Evolutionary conservation across 1,140 invertebrate genomes (phyloP).

Genomic region (Neuroterus valhalla): DNA sequence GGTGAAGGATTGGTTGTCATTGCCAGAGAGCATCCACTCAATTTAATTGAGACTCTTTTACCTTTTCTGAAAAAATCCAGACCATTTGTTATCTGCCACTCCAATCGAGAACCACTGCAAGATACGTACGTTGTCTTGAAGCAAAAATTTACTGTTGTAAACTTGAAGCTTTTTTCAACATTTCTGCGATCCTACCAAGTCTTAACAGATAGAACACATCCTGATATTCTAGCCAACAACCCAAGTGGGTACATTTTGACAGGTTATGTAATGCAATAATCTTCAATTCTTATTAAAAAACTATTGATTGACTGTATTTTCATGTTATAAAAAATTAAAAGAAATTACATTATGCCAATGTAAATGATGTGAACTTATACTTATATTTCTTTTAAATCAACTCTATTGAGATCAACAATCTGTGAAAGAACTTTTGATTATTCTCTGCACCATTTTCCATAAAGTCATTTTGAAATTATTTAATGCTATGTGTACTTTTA

Average conservation of each 20-base stretch:
- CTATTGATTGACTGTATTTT: too few species aligned
- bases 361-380: too few species aligned
- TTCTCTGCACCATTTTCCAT: too few species aligned
- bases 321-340: too few species aligned
- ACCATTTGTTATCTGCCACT: conserved; percentile 89
- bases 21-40: conserved; percentile 88
- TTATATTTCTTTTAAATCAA: too few species aligned
- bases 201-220: conserved; percentile 88
- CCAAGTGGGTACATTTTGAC: conserved; percentile 85
- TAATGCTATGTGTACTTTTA: too few species aligned
- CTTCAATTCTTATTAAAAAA: too few species aligned
- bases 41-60: conserved; percentile 84
- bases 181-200: conserved; percentile 95
- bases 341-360: too few species aligned
- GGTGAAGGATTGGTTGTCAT: conserved; percentile 88
- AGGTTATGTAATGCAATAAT: conserved; percentile 77
- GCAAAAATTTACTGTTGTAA: conserved; percentile 80
- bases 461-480: too few species aligned
- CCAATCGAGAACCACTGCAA: conserved; percentile 86
- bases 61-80: conserved; percentile 85
- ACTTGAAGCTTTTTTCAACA: conserved; percentile 87
- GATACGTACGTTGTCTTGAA: conserved; percentile 88
- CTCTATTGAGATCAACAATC: too few species aligned
- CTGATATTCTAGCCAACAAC: conserved; percentile 85
- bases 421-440: too few species aligned